These are phyloP conservation scores for Microchrysa polita DNA, from an alignment of 2,888 invertebrate species.

Conservation along the genomic window DNA sequence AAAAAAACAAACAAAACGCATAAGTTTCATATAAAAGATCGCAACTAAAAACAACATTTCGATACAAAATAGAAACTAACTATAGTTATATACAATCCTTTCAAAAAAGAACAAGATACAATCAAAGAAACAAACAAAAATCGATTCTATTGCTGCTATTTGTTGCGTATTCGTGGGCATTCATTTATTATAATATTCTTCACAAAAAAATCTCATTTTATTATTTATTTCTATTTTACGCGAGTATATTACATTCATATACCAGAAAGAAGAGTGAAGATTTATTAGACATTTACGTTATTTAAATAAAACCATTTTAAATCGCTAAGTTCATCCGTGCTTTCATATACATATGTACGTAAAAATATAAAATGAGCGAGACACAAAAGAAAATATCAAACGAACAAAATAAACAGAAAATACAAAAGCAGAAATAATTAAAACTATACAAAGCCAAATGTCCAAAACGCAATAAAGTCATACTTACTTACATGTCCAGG, in stretches of 20 bases:
- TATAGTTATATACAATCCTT: constrained; percentile 48
- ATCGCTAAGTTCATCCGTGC: constrained; percentile 11
- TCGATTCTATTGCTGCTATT: constrained; percentile 39
- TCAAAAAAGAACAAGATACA: too few species aligned
- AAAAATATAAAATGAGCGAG: neutral
- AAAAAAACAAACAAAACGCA: constrained; percentile 47
- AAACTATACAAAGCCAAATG: constrained; percentile 21
- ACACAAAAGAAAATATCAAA: neutral
- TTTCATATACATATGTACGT: constrained; percentile 12
- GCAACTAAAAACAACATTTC: constrained; percentile 51
- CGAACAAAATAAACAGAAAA: constrained; percentile 20
- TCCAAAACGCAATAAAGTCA: constrained; percentile 28
- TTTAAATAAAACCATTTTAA: constrained; percentile 14
- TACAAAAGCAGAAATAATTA: neutral
- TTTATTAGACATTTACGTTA: neutral
- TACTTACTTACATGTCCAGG: constrained; percentile 40
- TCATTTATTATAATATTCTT: too few species aligned
- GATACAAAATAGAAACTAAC: constrained; percentile 45
- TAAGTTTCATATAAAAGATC: constrained; percentile 46
- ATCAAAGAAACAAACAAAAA: constrained; percentile 46
- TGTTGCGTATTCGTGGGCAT: constrained; percentile 41
- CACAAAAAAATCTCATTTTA: constrained; percentile 35
- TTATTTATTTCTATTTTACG: constrained; percentile 28
- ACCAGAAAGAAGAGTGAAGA: neutral
- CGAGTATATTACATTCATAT: too few species aligned